A percentile compares a stretch with the other conserved stretches of the same genome.
Conservation (phyloP, 2,888 invertebrate species). For the Caenorhabditis sp. region DNA sequence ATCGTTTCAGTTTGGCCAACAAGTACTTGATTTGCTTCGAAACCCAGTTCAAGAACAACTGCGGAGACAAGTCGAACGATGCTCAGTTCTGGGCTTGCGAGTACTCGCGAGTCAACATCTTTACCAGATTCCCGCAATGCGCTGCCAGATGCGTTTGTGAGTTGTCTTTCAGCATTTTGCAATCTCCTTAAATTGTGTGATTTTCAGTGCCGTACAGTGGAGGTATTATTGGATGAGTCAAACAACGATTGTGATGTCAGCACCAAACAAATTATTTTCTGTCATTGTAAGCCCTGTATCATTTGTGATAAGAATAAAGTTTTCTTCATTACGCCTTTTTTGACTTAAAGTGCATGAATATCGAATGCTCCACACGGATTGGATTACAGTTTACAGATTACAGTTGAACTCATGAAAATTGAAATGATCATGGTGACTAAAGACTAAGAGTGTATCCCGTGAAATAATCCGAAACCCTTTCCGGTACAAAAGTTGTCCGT, state of each 20-base stretch:
- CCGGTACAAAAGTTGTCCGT: constrained; percentile 1
- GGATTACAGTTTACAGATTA: no score
- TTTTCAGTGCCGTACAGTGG: constrained; percentile 65
- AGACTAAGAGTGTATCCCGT: no score
- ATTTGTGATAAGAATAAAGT: constrained; percentile 52
- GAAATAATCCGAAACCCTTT: no score
- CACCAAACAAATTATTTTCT: constrained; percentile 34
- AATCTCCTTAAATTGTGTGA: background rate
- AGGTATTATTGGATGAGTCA: constrained; percentile 62
- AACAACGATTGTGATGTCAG: constrained; percentile 20
- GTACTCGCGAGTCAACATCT: constrained; percentile 66
- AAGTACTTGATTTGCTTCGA: constrained; percentile 64
- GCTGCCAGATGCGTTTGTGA: constrained; percentile 65
- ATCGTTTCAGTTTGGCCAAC: constrained; percentile 56
- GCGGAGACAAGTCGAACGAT: constrained; percentile 59
- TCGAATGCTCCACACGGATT: no score
- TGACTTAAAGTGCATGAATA: no score
- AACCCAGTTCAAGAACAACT: constrained; percentile 56
- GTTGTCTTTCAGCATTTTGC: constrained; percentile 35
- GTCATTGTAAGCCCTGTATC: constrained; percentile 45
- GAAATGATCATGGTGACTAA: no score
- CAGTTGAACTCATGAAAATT: no score
- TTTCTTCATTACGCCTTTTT: constrained; percentile 22
- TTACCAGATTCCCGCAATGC: constrained; percentile 71
- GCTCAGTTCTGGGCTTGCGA: constrained; percentile 72